phyloP scores from a whole-genome alignment of 2,888 invertebrate genomes.

The Macropis europaea region DNA sequence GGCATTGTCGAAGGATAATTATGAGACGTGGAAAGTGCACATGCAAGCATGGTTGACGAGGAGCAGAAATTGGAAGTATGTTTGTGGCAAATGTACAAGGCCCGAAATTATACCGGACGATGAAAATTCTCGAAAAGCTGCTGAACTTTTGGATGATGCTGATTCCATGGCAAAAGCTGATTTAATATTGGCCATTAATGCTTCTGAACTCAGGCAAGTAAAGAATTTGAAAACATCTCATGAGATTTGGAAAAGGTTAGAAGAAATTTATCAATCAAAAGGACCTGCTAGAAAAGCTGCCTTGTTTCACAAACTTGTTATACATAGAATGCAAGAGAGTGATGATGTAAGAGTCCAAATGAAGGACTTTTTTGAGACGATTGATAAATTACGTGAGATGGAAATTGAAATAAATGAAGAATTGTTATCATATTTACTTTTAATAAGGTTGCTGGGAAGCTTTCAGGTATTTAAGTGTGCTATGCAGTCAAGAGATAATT shows the following conservation, averaged over 20 bases:
- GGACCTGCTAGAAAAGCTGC: background rate
- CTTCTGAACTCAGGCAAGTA: background rate
- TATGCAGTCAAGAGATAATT: no score
- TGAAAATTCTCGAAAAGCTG: background rate
- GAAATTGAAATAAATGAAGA: background rate
- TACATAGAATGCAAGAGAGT: background rate
- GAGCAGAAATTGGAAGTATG: background rate
- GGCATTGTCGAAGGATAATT: background rate
- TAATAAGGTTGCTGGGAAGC: background rate
- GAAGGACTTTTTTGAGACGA: background rate
- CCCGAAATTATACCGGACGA: background rate
- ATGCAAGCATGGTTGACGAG: background rate
- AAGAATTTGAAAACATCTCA: background rate
- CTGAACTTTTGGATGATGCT: background rate
- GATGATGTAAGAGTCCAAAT: background rate
- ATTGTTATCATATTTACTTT: no score
- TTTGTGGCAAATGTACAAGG: background rate
- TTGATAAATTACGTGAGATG: background rate
- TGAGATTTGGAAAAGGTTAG: background rate
- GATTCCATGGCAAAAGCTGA: background rate
- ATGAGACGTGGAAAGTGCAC: conserved; percentile 1
- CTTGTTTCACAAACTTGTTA: background rate
- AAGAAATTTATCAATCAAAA: background rate
- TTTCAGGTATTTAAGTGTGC: background rate
- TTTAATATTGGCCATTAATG: background rate